phyloP scores from a whole-genome alignment of 2,797 vertebrate species.

The Xiphophorus birchmanni region DNA sequence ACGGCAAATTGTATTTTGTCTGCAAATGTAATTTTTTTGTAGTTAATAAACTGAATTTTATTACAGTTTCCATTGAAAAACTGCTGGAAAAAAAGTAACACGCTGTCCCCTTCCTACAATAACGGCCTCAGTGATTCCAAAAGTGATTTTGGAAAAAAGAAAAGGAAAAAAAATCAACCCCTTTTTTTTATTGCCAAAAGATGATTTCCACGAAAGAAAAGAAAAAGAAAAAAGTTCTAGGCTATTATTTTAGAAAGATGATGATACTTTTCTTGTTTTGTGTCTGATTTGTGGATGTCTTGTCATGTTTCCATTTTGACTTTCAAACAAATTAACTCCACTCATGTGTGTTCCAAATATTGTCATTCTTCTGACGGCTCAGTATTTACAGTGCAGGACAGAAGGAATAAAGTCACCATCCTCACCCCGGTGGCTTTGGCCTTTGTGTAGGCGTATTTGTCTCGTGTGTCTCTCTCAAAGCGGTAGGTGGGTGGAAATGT shows the following conservation, averaged over 20 bases:
- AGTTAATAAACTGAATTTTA: not conserved
- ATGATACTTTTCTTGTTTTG: not conserved
- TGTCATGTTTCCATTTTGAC: not conserved
- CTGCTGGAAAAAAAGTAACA: not conserved
- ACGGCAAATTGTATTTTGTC: slow-evolving; percentile 98
- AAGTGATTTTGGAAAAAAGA: too few relatives aligned
- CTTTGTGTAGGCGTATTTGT: slow-evolving; percentile 96
- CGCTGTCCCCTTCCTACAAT: too few relatives aligned
- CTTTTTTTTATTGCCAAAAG: too few relatives aligned
- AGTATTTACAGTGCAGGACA: not conserved
- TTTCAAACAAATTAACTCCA: not conserved
- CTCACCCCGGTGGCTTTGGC: slow-evolving; percentile 96
- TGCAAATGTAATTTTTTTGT: slow-evolving; percentile 66
- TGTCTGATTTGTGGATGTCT: not conserved
- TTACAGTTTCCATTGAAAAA: not conserved
- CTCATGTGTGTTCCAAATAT: not conserved
- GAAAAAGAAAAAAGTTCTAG: too few relatives aligned
- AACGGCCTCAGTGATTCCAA: too few relatives aligned
- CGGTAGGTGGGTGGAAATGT: slow-evolving; percentile 97
- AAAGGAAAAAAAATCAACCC: too few relatives aligned
- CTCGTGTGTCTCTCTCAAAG: slow-evolving; percentile 91
- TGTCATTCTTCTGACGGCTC: not conserved
- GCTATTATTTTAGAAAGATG: too few relatives aligned
- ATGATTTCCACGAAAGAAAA: too few relatives aligned
- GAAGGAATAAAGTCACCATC: not conserved